phyloP scores from a whole-genome alignment of 2,888 invertebrate genomes.

The Trichopria drosophilae region DNA sequence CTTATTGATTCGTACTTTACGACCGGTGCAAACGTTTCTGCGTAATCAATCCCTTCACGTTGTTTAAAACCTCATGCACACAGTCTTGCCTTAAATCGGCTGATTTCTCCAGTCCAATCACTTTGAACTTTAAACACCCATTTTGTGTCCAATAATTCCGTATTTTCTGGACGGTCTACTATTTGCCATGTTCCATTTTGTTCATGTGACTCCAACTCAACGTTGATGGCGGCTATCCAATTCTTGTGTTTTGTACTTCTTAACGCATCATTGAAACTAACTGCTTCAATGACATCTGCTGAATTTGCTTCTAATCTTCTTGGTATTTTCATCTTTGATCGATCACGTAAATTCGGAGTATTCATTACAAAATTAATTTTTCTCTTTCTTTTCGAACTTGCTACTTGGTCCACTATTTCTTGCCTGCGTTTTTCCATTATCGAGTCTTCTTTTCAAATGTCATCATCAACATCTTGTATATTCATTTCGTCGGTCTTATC shows the following conservation, averaged over 20 bases:
- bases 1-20: constrained; percentile 15
- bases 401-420: no score
- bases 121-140: constrained; percentile 32
- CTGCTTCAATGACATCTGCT: no score
- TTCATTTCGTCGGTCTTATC: no score
- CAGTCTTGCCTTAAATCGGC: constrained; percentile 27
- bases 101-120: constrained; percentile 23
- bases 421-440: no score
- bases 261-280: constrained; percentile 26
- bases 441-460: no score
- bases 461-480: no score
- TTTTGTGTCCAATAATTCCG: constrained; percentile 23
- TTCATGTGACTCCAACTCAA: constrained; percentile 22
- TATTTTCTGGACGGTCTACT: constrained; percentile 9
- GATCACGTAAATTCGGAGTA: no score
- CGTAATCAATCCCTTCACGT: constrained; percentile 24
- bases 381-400: no score
- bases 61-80: constrained; percentile 31
- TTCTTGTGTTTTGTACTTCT: constrained; percentile 5
- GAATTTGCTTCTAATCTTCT: no score
- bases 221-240: constrained; percentile 23
- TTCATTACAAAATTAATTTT: no score
- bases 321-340: no score
- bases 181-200: constrained; percentile 27
- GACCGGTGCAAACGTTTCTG: constrained; percentile 24